A percentile compares a stretch with the other conserved stretches of the same genome.
Conservation (phyloP, 92 coral and sea anemone species). For the Anthopleura xanthogrammica region DNA sequence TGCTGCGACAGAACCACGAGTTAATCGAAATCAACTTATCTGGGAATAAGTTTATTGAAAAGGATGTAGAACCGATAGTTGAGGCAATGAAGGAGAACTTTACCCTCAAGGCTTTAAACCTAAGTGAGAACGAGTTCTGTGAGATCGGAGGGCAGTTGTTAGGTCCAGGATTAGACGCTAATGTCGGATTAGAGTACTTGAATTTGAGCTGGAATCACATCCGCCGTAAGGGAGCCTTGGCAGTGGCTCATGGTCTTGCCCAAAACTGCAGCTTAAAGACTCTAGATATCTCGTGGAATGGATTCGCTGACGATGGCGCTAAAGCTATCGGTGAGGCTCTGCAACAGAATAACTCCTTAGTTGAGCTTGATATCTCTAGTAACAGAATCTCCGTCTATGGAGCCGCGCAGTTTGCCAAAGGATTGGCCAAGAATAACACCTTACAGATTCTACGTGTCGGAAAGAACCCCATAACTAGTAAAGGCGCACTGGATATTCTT, state of each 20-base stretch:
- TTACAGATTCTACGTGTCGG: conserved; percentile 73
- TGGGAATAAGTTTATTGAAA: conserved; percentile 69
- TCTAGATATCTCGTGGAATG: conserved; percentile 92
- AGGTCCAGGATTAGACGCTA: conserved; percentile 90
- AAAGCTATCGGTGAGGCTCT: conserved; percentile 79
- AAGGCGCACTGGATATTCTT: conserved; percentile 71
- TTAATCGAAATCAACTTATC: conserved; percentile 83
- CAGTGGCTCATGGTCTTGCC: conserved; percentile 72
- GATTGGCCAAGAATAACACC: conserved; percentile 62
- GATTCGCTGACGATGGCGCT: conserved; percentile 95
- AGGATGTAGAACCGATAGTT: conserved; percentile 88
- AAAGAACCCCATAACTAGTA: conserved; percentile 78
- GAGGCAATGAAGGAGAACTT: conserved; percentile 91
- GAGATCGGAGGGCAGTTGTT: conserved; percentile 83
- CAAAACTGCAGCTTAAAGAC: conserved; percentile 78
- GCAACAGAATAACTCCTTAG: conserved; percentile 59
- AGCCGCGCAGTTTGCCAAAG: conserved; percentile 66
- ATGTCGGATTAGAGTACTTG: conserved; percentile 85
- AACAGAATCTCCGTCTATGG: conserved; percentile 77
- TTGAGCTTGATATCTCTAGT: conserved; percentile 78
- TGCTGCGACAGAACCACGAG: conserved; percentile 83
- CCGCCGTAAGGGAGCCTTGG: conserved; percentile 83
- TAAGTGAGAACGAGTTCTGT: conserved; percentile 79
- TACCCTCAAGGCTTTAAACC: conserved; percentile 79
- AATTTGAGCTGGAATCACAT: conserved; percentile 91